Conservation (phyloP, 30 jellyfish, hydroid and myxozoan species). For the Cassiopea xamachana region DNA sequence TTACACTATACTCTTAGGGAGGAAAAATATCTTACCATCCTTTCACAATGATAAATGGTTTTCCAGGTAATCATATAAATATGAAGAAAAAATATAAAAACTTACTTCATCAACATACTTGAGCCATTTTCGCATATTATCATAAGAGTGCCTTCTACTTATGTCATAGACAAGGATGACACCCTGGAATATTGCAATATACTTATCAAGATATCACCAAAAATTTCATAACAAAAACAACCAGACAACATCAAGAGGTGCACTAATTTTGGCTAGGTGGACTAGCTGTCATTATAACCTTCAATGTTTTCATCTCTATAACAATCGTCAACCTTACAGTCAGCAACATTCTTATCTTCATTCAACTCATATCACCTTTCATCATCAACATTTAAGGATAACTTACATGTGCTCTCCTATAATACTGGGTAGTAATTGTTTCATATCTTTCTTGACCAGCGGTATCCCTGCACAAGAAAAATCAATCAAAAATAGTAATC, state of each 20-base stretch:
- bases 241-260: neutral
- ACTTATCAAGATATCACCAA: no score
- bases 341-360: neutral
- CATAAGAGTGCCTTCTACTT: constrained; percentile 90
- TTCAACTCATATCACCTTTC: neutral
- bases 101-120: constrained; percentile 96
- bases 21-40: no score
- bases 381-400: neutral
- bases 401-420: constrained; percentile 97
- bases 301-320: neutral
- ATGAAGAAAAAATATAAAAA: neutral
- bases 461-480: constrained; percentile 83
- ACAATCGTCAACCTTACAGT: neutral
- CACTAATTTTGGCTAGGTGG: neutral
- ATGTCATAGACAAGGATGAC: constrained; percentile 93
- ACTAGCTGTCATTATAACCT: neutral
- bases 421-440: constrained; percentile 97
- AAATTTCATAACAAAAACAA: no score
- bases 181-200: constrained; percentile 69
- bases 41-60: no score
- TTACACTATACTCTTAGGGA: no score
- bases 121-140: constrained; percentile 93
- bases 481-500: neutral
- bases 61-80: no score
- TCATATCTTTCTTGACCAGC: constrained; percentile 99